phyloP scores from a whole-genome alignment of 2,888 invertebrate genomes.

The Drosophila bunnanda region DNA sequence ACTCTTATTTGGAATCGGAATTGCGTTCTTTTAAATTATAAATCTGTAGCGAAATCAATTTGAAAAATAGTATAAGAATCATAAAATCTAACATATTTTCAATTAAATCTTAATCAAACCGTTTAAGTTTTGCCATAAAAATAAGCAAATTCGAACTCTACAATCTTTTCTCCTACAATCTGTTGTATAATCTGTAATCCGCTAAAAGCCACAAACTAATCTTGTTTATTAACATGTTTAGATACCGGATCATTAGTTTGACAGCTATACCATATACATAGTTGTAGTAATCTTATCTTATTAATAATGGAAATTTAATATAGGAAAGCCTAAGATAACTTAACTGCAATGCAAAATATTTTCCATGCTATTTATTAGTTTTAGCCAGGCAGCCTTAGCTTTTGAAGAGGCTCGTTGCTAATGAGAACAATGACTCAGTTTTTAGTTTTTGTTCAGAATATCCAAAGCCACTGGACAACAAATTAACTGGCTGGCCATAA shows the following conservation, averaged over 20 bases:
- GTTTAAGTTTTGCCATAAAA: not conserved
- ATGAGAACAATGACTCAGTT: constrained; percentile 26
- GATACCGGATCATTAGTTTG: constrained; percentile 31
- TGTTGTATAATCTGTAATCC: constrained; percentile 1
- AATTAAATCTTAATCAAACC: not conserved
- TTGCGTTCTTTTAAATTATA: no score
- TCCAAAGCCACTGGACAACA: constrained; percentile 8
- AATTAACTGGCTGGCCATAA: constrained; percentile 18
- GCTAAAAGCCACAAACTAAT: constrained; percentile 32
- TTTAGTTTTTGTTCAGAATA: constrained; percentile 25
- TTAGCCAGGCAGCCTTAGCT: not conserved
- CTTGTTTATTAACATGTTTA: constrained; percentile 37
- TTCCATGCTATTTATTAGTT: not conserved
- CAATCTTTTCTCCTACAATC: not conserved
- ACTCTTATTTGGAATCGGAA: not conserved
- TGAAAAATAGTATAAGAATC: not conserved
- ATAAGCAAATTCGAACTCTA: not conserved
- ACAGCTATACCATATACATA: constrained; percentile 20
- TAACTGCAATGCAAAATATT: not conserved
- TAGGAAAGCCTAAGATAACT: not conserved
- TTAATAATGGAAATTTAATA: not conserved
- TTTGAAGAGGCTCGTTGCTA: not conserved
- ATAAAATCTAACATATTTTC: not conserved
- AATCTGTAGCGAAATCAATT: not conserved
- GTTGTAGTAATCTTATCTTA: constrained; percentile 6